phyloP scores from a whole-genome alignment of 2,797 vertebrate genomes.

The Salarias fasciatus region DNA sequence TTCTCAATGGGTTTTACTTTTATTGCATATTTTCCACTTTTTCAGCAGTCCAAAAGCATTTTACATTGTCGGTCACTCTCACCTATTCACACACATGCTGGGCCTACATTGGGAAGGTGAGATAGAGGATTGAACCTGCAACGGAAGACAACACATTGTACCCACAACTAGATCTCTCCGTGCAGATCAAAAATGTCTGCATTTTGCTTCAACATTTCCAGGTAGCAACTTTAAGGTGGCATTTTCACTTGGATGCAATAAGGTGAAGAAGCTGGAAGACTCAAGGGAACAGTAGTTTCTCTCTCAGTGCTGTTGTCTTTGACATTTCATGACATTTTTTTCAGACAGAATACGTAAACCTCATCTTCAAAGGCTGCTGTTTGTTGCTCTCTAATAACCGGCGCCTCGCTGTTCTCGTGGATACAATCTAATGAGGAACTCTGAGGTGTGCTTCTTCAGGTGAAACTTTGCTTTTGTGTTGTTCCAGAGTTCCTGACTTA shows the following conservation, averaged over 20 bases:
- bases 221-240: not conserved
- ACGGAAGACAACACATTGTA: no score
- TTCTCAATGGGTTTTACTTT: no score
- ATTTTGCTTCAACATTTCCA: slow-evolving; percentile 1
- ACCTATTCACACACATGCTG: no score
- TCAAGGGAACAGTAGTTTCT: not conserved
- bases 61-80: no score
- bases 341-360: slow-evolving; percentile 40
- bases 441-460: slow-evolving; percentile 43
- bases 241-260: slow-evolving; percentile 19
- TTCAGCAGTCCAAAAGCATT: no score
- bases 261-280: not conserved
- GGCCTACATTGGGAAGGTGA: no score
- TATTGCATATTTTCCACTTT: no score
- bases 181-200: no score
- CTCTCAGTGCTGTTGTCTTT: slow-evolving; percentile 21
- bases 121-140: no score
- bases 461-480: slow-evolving; percentile 46
- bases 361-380: slow-evolving; percentile 48
- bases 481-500: slow-evolving; percentile 34
- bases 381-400: slow-evolving; percentile 39
- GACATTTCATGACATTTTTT: slow-evolving; percentile 52
- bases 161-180: no score
- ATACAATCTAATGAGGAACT: slow-evolving; percentile 55
- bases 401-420: slow-evolving; percentile 26